Evolutionary conservation across 1,140 invertebrate genomes (phyloP).

Genomic region (Mizuhopecten yessoensis): DNA sequence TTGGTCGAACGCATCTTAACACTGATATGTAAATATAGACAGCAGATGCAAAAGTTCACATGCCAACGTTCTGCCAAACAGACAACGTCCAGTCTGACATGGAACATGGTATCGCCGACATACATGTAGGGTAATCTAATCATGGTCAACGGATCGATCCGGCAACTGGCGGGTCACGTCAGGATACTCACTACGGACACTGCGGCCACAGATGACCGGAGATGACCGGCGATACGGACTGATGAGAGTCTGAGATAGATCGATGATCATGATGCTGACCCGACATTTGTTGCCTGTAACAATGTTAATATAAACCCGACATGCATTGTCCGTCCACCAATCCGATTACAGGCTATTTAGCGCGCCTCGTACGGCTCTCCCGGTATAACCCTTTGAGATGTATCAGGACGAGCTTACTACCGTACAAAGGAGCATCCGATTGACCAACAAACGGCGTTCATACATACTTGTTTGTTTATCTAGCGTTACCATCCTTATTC

Average conservation of each 20-base stretch:
- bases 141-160: neutral
- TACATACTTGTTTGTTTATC: too few relatives aligned
- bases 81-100: neutral
- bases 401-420: neutral
- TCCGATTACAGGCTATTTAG: slow-evolving; percentile 9
- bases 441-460: too few relatives aligned
- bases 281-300: neutral
- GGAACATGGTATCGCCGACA: neutral
- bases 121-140: neutral
- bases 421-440: too few relatives aligned
- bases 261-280: neutral
- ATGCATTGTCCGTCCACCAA: too few relatives aligned
- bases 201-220: neutral
- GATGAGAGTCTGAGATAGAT: neutral
- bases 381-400: neutral
- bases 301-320: neutral
- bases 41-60: neutral
- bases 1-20: neutral
- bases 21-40: slow-evolving; percentile 17
- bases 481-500: too few relatives aligned
- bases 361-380: neutral
- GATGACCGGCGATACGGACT: neutral
- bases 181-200: neutral
- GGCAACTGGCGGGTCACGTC: neutral
- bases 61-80: neutral